Percentiles rank a stretch among this genome's conserved stretches.
Conservation (phyloP, 2,888 invertebrate species). For the Tetragnatha montana region DNA sequence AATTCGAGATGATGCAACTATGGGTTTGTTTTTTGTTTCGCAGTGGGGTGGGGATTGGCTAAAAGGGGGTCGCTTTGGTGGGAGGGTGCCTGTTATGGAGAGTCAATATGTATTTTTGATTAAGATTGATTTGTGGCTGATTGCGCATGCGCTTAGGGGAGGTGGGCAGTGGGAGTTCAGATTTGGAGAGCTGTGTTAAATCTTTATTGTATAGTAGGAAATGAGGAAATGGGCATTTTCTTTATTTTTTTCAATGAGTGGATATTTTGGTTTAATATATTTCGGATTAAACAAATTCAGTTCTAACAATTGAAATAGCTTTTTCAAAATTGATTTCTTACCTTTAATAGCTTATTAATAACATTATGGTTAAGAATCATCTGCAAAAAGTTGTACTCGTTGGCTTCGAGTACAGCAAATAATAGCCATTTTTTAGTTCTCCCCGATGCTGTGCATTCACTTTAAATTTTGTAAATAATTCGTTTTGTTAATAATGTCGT, state of each 20-base stretch:
- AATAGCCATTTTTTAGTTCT: no score
- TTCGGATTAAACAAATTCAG: background rate
- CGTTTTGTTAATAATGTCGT: no score
- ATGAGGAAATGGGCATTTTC: no score
- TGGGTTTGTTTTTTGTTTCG: background rate
- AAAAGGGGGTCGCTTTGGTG: conserved; percentile 25
- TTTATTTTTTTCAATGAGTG: no score
- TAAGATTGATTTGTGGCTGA: conserved; percentile 60
- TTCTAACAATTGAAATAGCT: background rate
- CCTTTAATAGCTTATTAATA: no score
- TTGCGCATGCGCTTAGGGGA: conserved; percentile 7
- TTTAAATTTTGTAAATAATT: no score
- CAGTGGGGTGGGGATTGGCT: background rate
- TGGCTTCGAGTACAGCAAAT: no score
- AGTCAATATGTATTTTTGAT: conserved; percentile 65
- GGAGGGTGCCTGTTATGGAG: conserved; percentile 44
- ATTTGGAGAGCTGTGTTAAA: background rate
- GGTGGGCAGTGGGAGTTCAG: background rate
- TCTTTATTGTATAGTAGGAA: background rate
- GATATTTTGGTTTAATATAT: no score
- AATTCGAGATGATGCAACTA: conserved; percentile 50
- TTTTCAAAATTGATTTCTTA: no score
- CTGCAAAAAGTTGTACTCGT: no score
- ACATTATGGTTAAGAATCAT: no score
- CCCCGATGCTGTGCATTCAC: no score